Evolutionary conservation across 2,888 invertebrate genomes (phyloP), one percentile per base, ranked within the genome.

Genomic region (Lithophane leautieri): DNA sequence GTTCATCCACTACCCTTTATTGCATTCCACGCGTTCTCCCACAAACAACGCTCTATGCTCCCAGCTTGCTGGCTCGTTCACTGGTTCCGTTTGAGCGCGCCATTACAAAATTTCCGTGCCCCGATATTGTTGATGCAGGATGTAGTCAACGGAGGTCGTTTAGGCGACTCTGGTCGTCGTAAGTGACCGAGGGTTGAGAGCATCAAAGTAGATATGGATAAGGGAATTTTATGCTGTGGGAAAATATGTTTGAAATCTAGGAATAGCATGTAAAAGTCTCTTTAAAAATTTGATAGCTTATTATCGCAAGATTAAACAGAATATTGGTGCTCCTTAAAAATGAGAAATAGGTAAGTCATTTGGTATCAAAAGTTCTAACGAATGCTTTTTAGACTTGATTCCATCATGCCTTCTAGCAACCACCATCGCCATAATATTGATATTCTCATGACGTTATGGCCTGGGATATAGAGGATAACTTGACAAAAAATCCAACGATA

Each of bases 91-190:
- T 60, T 86, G 73, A 68, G 70, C 52, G 50, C 69, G 62, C 50
- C 73, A 62, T 83, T 81, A 83, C 58, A 73, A 75, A 79, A 79
- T 79, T 71, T 85, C 75, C 63, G 65, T 66, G 68, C 7, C 28
- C 65, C 50, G 75, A 72, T 82, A 85, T 65, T 63, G 65, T 76
- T 70, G 74, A 62, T 71, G 71, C 72, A 85, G 81, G 78, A 81
- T 75, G 78, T 77, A 63, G 65, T n/a, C 61, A n/a, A 28, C 76
- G 86, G 85, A 86, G 77, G 81, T 79, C 74, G 67, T 85, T 83
- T 68, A 58, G 52, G 6, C n/a, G 61, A 42, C 60, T 65, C 34
- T 54, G 70, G 8, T 60, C 40, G 8, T 60, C 40, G 61, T 73
- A 70, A 76, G 63, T 69, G 75, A 70, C 50, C 34, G 25, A 65